Evolutionary conservation across 2,888 invertebrate genomes (phyloP), one percentile per base, ranked within the genome.

Genomic region (Lasioglossum calceatum): DNA sequence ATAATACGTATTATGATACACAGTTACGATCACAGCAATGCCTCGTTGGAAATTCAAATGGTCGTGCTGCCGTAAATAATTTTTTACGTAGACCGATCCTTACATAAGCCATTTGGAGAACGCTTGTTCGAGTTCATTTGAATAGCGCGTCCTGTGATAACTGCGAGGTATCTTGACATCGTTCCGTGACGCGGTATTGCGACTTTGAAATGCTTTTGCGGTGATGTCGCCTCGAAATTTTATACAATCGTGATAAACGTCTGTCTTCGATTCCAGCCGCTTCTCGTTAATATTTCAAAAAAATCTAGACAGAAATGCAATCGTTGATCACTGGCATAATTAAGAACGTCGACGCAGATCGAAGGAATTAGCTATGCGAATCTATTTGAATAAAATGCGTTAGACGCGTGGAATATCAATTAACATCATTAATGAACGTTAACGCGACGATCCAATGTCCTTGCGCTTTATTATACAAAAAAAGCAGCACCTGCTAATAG

Each of bases 151-250:
- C 44, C 47, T 12, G 19, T 44, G 44, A 64, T 82, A 77, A 77
- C 36, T 72, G 44, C 72, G 64, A 50, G 67, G 76, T 70, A 84
- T 58, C 74, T 74, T 75, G 54, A 82, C 81, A 72, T 84, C 50
- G 42, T 81, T 72, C 10, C n/a, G n/a, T n/a, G 3, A 54, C 32
- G 5, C 2, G 19, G 32, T 50, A 64, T 32, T 16, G 36, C 12
- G 7, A 42, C 42, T 83, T 83, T 50, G 23, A 77, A 64, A 77
- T 64, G 27, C 23, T 61, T 39, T 50, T 50, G 32, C 36, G 10
- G 54, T 50, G 71, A 70, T 44, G 14, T 23, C 36, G 73, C 36
- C 19, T 74, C 32, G 27, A 74, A 74, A 64, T 64, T 64, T 64
- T 64, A 64, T 16, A 16, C 64, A 64, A 64, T 32, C 16, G 64